Evolutionary conservation across 2,888 invertebrate species (phyloP).

Genomic region (Oscheius sp.): DNA sequence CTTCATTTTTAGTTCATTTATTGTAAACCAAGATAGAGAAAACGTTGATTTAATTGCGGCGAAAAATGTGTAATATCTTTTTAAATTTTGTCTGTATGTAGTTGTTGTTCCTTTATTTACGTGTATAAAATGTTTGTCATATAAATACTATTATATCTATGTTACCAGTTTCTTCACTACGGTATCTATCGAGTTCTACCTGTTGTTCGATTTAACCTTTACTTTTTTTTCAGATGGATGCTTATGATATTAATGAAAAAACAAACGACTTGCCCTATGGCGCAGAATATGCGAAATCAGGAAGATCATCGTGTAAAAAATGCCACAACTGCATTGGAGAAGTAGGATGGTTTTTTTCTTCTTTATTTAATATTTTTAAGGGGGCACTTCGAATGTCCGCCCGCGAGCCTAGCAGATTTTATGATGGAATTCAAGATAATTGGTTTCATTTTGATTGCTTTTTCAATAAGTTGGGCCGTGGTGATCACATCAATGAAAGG

Average conservation of each 20-base stretch:
- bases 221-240: conserved; percentile 29
- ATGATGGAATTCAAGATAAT: conserved; percentile 67
- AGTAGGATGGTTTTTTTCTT: conserved; percentile 40
- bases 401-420: conserved; percentile 56
- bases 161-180: not conserved
- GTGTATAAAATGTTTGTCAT: not conserved
- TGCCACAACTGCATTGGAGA: conserved; percentile 58
- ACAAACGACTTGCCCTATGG: conserved; percentile 56
- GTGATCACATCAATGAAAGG: conserved; percentile 63
- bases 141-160: not conserved
- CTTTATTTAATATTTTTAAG: conserved; percentile 39
- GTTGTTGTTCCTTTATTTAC: not conserved
- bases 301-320: conserved; percentile 59
- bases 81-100: not conserved
- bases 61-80: conserved; percentile 8
- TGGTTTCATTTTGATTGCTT: conserved; percentile 76
- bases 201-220: too few relatives aligned
- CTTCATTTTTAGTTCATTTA: conserved; percentile 50
- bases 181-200: too few relatives aligned
- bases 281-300: conserved; percentile 63
- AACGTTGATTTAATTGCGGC: not conserved
- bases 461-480: conserved; percentile 72
- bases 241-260: conserved; percentile 18
- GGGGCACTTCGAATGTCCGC: conserved; percentile 57
- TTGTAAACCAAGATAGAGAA: conserved; percentile 19